Evolutionary conservation across 2,888 invertebrate genomes (phyloP), one percentile per base, ranked within the genome.

Genomic region (Leptopilina myrica): DNA sequence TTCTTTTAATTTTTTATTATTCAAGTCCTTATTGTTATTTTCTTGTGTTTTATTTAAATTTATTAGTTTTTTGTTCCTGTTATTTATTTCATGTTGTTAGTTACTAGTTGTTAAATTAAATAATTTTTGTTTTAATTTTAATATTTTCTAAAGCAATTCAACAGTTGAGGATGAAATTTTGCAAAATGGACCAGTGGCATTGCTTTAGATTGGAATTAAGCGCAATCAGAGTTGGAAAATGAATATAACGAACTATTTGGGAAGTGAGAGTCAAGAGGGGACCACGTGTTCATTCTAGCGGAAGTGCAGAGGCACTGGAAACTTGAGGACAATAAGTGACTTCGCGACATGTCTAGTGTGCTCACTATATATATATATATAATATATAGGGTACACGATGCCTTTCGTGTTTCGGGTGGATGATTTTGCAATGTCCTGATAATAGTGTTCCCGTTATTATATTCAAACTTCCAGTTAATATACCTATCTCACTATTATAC

Each of bases 251-350:
- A 69, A 56, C 64, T 69, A 66, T 66, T 59, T 62, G 20, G 43
- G 20, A 75, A 75, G 43, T 43, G 73, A 26, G 73, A 53, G 49
- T 49, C 49, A 12, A 62, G n/a, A 62, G n/a, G 67, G 64, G 76
- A 43, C 64, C 65, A 64, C 69, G 79, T 77, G 59, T 64, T 62
- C 73, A 59, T 56, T 20, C 67, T 69, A 53, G 33, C 53, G 56
- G 73, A 73, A 73, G 33, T 69, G 64, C 62, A 78, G 20, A 56
- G 62, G 69, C 56, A 78, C 79, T 62, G 80, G 82, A 85, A 85
- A 85, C 83, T 83, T 78, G 79, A 49, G 78, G 76, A 67, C 77
- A 81, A 62, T 62, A 62, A 84, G 81, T 80, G 77, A 78, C 79
- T 80, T 80, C 67, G 56, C 64, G 80, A 81, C 78, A 75, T 76